Conservation (phyloP, 2,797 vertebrate species). For the Pitangus sulphuratus region DNA sequence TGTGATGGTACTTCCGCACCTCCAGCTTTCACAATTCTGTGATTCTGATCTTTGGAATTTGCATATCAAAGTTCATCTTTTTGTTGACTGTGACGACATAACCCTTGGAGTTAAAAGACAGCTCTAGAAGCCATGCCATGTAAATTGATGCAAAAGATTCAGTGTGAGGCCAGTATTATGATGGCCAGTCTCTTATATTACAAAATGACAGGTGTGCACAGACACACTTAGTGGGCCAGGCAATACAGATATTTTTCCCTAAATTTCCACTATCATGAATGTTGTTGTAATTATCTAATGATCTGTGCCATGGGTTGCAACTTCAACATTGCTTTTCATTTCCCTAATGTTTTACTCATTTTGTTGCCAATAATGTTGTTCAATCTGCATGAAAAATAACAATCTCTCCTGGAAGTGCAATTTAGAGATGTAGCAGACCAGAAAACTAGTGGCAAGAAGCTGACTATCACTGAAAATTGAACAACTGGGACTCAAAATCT, state of each 20-base stretch:
- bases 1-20: background rate
- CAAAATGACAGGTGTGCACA: slow-evolving; percentile 61
- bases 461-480: slow-evolving; percentile 45
- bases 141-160: slow-evolving; percentile 58
- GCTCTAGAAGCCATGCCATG: slow-evolving; percentile 49
- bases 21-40: background rate
- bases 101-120: slow-evolving; percentile 63
- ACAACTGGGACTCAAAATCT: slow-evolving; percentile 34
- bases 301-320: slow-evolving; percentile 57
- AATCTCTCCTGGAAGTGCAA: slow-evolving; percentile 18
- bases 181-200: slow-evolving; percentile 40
- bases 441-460: slow-evolving; percentile 50
- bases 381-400: slow-evolving; percentile 19
- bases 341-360: slow-evolving; percentile 60
- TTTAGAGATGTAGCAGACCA: slow-evolving; percentile 45
- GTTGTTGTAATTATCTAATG: slow-evolving; percentile 65
- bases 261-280: slow-evolving; percentile 64
- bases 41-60: slow-evolving; percentile 62
- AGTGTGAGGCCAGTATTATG: background rate
- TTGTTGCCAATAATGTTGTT: slow-evolving; percentile 23
- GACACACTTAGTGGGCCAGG: slow-evolving; percentile 17
- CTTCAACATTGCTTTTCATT: slow-evolving; percentile 58
- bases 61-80: slow-evolving; percentile 40
- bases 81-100: slow-evolving; percentile 57
- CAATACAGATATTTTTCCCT: slow-evolving; percentile 56